Evolutionary conservation across 2,888 invertebrate species (phyloP).

Genomic region (Gymnoscelis rufifasciata): DNA sequence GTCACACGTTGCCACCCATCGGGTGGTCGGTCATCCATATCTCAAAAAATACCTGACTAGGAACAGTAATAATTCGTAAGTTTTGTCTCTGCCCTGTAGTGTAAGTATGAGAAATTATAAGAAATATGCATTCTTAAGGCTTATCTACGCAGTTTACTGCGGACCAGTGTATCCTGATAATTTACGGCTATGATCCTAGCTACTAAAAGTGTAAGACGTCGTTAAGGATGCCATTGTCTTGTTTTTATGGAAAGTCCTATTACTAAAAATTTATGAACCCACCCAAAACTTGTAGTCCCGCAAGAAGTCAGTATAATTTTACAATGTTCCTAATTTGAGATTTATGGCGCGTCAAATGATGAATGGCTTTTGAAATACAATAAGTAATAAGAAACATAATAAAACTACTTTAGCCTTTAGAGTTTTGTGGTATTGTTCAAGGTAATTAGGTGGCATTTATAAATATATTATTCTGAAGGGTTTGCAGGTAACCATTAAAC

Average conservation of each 20-base stretch:
- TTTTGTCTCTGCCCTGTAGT: too few relatives aligned
- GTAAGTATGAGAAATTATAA: too few relatives aligned
- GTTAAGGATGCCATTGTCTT: not conserved
- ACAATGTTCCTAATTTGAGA: slow-evolving; percentile 66
- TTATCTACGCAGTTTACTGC: not conserved
- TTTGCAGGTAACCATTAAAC: too few relatives aligned
- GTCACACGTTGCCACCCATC: slow-evolving; percentile 45
- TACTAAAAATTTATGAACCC: slow-evolving; percentile 45
- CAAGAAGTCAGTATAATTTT: slow-evolving; percentile 63
- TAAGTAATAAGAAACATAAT: slow-evolving; percentile 29
- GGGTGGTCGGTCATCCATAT: slow-evolving; percentile 27
- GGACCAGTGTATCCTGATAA: too few relatives aligned
- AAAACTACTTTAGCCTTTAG: slow-evolving; percentile 10
- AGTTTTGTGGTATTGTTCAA: not conserved
- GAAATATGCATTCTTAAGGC: not conserved
- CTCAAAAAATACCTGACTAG: not conserved
- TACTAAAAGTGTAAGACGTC: not conserved
- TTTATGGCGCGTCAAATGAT: slow-evolving; percentile 52
- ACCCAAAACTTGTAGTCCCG: slow-evolving; percentile 31
- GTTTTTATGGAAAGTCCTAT: slow-evolving; percentile 8
- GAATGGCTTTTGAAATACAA: slow-evolving; percentile 61
- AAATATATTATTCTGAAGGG: too few relatives aligned
- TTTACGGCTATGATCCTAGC: not conserved
- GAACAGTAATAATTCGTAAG: not conserved
- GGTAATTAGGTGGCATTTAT: not conserved